A percentile compares a stretch with the other conserved stretches of the same genome.
phyloP scores from a whole-genome alignment of 92 coral and sea anemone genomes.

The Heliopora coerulea region DNA sequence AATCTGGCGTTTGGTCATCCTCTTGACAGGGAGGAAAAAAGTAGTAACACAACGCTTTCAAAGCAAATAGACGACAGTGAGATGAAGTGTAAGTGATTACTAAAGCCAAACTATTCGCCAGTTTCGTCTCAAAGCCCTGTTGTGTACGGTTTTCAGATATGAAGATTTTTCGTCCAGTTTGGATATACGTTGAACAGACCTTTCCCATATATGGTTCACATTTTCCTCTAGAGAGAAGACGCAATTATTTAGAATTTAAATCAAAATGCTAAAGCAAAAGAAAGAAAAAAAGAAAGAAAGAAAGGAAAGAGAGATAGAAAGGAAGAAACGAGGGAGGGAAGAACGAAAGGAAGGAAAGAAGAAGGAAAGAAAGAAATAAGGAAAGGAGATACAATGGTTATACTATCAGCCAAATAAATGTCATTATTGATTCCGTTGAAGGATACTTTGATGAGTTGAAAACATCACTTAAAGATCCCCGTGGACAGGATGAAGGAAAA shows the following conservation, averaged over 20 bases:
- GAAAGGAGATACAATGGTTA: too few relatives aligned
- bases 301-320: background rate
- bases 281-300: background rate
- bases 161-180: constrained; percentile 45
- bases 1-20: constrained; percentile 42
- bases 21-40: constrained; percentile 75
- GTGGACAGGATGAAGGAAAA: too few relatives aligned
- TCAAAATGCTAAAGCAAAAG: background rate
- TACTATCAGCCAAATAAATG: too few relatives aligned
- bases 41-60: constrained; percentile 76
- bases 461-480: too few relatives aligned
- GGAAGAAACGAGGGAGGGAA: too few relatives aligned
- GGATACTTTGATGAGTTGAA: too few relatives aligned
- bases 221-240: constrained; percentile 45
- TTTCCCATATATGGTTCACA: constrained; percentile 69
- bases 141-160: constrained; percentile 56
- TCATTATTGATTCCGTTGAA: too few relatives aligned
- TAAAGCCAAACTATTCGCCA: constrained; percentile 46
- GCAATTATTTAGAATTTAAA: background rate
- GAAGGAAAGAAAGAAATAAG: too few relatives aligned
- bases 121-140: constrained; percentile 40
- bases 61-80: constrained; percentile 57
- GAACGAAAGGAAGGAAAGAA: too few relatives aligned
- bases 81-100: constrained; percentile 47
- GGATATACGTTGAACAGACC: constrained; percentile 53